A percentile compares a stretch with the other conserved stretches of the same genome.
phyloP scores from a whole-genome alignment of 1,140 invertebrate species.

The Drosophila seguyi region DNA sequence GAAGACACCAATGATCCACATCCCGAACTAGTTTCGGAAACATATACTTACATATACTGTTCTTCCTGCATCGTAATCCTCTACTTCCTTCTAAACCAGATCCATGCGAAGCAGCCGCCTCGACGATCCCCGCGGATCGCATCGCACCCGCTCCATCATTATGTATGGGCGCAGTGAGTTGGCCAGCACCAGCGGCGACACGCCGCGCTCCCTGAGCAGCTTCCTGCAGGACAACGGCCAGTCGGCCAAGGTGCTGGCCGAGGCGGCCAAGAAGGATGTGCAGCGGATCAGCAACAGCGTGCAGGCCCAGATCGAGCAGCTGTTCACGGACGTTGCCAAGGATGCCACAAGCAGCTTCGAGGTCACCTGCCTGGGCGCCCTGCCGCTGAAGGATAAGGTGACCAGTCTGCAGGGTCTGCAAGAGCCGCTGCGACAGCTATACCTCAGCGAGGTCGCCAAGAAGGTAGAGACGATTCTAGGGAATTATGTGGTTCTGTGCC shows the following conservation, averaged over 20 bases:
- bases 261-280: slow-evolving; percentile 79
- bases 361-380: slow-evolving; percentile 93
- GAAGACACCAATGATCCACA: neutral
- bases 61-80: neutral
- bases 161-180: slow-evolving; percentile 85
- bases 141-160: slow-evolving; percentile 84
- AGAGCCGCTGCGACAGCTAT: slow-evolving; percentile 92
- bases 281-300: slow-evolving; percentile 89
- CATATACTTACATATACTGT: neutral
- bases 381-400: slow-evolving; percentile 91
- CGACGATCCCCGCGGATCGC: slow-evolving; percentile 82
- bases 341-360: slow-evolving; percentile 88
- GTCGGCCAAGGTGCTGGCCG: slow-evolving; percentile 71
- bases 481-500: too few relatives aligned
- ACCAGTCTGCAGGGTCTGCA: slow-evolving; percentile 93
- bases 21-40: neutral
- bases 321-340: slow-evolving; percentile 93
- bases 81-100: slow-evolving; percentile 35
- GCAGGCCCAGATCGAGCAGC: slow-evolving; percentile 93
- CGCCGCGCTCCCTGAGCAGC: slow-evolving; percentile 71
- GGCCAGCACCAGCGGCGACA: slow-evolving; percentile 74
- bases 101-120: slow-evolving; percentile 80
- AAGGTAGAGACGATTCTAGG: slow-evolving; percentile 42
- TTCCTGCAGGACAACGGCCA: slow-evolving; percentile 74
- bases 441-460: slow-evolving; percentile 86